phyloP scores from a whole-genome alignment of 2,113 vertebrate species.

The Pollimyrus isidori region DNA sequence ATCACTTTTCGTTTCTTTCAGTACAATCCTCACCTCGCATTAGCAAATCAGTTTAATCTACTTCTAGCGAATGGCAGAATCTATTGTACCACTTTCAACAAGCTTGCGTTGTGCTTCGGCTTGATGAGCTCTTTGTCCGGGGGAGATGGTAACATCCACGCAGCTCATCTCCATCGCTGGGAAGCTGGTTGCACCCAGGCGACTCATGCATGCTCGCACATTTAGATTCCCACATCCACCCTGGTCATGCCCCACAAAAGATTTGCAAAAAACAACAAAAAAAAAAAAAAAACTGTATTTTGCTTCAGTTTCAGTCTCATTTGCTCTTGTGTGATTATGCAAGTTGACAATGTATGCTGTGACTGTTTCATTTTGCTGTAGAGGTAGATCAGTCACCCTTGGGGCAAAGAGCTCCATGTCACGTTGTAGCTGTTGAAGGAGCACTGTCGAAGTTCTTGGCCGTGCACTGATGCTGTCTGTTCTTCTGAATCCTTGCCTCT shows the following conservation, averaged over 20 bases:
- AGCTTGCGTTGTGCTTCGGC: constrained; percentile 35
- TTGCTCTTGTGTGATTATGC: constrained; percentile 74
- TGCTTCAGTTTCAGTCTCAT: constrained; percentile 46
- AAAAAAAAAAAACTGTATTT: constrained; percentile 32
- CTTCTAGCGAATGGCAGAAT: constrained; percentile 88
- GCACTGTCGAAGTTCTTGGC: not conserved
- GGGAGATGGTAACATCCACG: constrained; percentile 20
- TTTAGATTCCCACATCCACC: constrained; percentile 33
- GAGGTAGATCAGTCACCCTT: constrained; percentile 47
- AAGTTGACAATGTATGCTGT: constrained; percentile 96
- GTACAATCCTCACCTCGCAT: constrained; percentile 55
- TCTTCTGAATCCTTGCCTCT: constrained; percentile 81
- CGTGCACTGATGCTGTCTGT: constrained; percentile 1
- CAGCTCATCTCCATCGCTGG: constrained; percentile 17
- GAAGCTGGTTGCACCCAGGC: constrained; percentile 32
- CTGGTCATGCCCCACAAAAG: constrained; percentile 37
- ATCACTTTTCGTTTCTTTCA: constrained; percentile 40
- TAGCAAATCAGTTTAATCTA: constrained; percentile 57
- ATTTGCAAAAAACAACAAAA: constrained; percentile 28
- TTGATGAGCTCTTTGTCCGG: constrained; percentile 24
- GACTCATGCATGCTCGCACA: constrained; percentile 55
- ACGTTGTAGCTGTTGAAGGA: constrained; percentile 27
- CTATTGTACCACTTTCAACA: constrained; percentile 67
- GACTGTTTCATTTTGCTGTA: constrained; percentile 61
- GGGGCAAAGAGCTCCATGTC: constrained; percentile 32